Evolutionary conservation across 2,888 invertebrate species (phyloP).

Genomic region (Leucophora obtusa): DNA sequence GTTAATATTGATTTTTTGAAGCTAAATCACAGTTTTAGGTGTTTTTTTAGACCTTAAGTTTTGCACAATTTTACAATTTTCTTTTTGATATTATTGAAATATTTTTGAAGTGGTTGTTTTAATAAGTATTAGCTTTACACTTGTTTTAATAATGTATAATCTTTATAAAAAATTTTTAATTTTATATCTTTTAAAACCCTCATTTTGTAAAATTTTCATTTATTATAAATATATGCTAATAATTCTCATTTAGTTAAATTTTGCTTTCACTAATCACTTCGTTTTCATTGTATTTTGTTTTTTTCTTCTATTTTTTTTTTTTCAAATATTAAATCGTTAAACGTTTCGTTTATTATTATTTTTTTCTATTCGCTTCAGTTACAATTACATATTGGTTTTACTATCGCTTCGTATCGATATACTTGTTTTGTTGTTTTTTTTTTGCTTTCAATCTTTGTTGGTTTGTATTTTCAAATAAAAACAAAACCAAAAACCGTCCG

Average conservation of each 20-base stretch:
- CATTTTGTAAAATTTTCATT: not conserved
- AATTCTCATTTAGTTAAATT: not conserved
- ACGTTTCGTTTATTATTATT: not conserved
- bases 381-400: not conserved
- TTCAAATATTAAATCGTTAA: not conserved
- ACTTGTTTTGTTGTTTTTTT: slow-evolving; percentile 32
- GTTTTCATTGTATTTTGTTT: not conserved
- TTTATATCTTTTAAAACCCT: not conserved
- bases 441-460: not conserved
- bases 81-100: not conserved
- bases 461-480: slow-evolving; percentile 29
- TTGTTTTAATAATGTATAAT: not conserved
- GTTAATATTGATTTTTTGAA: not conserved
- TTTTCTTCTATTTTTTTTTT: not conserved
- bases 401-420: slow-evolving; percentile 1
- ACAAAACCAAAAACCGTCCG: slow-evolving; percentile 54
- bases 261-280: not conserved
- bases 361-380: too few relatives aligned
- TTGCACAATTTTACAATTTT: not conserved
- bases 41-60: not conserved
- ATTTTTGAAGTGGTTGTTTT: not conserved
- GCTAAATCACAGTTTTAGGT: not conserved
- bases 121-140: not conserved
- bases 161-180: not conserved
- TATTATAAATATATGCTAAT: not conserved